Percentiles rank a stretch among this genome's conserved stretches.
Evolutionary conservation across 2,797 vertebrate species (phyloP).

Genomic region (Chiloscyllium punctatum): DNA sequence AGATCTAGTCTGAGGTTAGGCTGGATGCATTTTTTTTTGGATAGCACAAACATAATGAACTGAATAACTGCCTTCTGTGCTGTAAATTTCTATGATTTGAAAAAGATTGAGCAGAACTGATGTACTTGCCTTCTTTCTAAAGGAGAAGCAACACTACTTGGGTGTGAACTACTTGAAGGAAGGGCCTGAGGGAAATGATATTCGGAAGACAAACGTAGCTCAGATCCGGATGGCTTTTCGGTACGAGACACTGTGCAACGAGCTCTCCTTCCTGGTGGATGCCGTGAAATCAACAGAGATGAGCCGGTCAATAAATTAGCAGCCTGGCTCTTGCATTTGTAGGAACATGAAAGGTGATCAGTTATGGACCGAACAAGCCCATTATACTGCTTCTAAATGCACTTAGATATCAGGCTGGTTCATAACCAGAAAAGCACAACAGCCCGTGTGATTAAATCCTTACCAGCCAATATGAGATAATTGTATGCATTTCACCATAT

Average conservation of each 20-base stretch:
- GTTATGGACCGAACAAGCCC: not conserved
- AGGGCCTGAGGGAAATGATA: constrained; percentile 87
- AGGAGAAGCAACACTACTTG: constrained; percentile 92
- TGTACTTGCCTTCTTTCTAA: constrained; percentile 8
- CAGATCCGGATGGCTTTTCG: constrained; percentile 94
- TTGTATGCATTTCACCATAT: not conserved
- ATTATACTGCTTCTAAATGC: not conserved
- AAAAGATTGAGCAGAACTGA: not conserved
- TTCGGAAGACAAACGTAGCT: constrained; percentile 85
- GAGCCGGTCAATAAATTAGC: constrained; percentile 46
- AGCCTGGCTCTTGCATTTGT: not conserved
- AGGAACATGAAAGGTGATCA: not conserved
- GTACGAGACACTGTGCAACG: constrained; percentile 84
- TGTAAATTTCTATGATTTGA: not conserved
- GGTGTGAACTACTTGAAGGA: constrained; percentile 81
- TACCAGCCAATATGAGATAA: not conserved
- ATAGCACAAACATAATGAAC: not conserved
- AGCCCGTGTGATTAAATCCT: not conserved
- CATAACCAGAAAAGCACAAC: not conserved
- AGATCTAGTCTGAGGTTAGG: too few relatives aligned
- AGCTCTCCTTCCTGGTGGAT: constrained; percentile 87
- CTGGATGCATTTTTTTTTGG: too few relatives aligned
- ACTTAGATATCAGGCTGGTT: not conserved
- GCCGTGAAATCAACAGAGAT: constrained; percentile 71
- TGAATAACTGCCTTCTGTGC: not conserved